Percentiles rank a stretch among this genome's conserved stretches.
phyloP scores from a whole-genome alignment of 1,140 invertebrate species.

The Drosophila sp. region DNA sequence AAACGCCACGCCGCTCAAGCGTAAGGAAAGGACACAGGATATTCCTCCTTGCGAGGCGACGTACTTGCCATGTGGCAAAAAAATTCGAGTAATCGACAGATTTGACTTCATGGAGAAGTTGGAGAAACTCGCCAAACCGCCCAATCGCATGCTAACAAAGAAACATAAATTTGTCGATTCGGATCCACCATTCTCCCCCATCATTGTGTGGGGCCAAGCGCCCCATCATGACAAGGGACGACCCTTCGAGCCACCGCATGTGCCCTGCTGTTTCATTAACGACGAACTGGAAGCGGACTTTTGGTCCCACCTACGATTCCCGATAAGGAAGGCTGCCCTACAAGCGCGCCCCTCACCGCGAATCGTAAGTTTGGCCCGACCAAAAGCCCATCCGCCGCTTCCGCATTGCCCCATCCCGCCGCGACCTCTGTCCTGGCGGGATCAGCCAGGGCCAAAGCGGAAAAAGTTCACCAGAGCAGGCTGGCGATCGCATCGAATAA shows the following conservation, averaged over 20 bases:
- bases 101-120: slow-evolving; percentile 17
- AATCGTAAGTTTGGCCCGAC: slow-evolving; percentile 42
- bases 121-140: slow-evolving; percentile 28
- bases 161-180: slow-evolving; percentile 27
- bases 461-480: slow-evolving; percentile 43
- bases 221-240: slow-evolving; percentile 53
- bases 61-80: slow-evolving; percentile 31
- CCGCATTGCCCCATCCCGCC: slow-evolving; percentile 46
- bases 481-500: slow-evolving; percentile 50
- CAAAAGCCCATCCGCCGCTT: slow-evolving; percentile 25
- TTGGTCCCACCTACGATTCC: slow-evolving; percentile 56
- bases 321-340: slow-evolving; percentile 38
- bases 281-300: slow-evolving; percentile 48
- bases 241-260: slow-evolving; percentile 45
- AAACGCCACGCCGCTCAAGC: slow-evolving; percentile 10
- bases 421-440: slow-evolving; percentile 18
- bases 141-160: slow-evolving; percentile 36
- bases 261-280: slow-evolving; percentile 46
- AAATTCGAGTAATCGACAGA: slow-evolving; percentile 2
- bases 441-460: slow-evolving; percentile 32
- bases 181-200: slow-evolving; percentile 45
- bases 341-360: slow-evolving; percentile 28
- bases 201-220: slow-evolving; percentile 32
- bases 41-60: slow-evolving; percentile 20
- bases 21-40: not conserved